phyloP scores from a whole-genome alignment of 2,797 vertebrate genomes.

The Malurus splendens region DNA sequence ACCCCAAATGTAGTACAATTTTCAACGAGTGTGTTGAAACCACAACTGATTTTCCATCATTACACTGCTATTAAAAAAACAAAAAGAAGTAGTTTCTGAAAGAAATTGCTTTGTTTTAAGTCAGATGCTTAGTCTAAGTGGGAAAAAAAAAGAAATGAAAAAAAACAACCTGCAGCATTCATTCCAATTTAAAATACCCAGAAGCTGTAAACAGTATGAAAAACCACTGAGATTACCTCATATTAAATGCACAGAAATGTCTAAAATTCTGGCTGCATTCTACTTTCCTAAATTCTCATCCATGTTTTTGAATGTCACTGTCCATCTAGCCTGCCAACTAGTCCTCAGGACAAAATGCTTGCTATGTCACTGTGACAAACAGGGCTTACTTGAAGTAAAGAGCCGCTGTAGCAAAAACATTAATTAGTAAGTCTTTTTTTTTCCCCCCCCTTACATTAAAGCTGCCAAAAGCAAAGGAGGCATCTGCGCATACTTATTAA shows the following conservation, averaged over 20 bases:
- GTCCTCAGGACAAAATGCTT: constrained; percentile 2
- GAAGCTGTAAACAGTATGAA: background rate
- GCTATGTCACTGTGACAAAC: background rate
- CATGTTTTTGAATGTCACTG: background rate
- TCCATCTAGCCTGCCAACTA: constrained; percentile 21
- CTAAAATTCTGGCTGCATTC: background rate
- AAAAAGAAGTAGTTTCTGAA: background rate
- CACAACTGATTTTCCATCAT: background rate
- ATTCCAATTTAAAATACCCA: background rate
- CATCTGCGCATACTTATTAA: constrained; percentile 16
- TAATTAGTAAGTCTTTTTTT: constrained; percentile 6
- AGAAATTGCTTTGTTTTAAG: background rate
- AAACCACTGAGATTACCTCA: background rate
- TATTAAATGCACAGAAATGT: background rate
- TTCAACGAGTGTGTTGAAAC: background rate
- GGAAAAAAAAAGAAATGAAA: rapidly evolving
- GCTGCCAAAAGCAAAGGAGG: constrained; percentile 21
- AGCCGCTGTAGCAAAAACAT: background rate
- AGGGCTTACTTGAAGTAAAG: background rate
- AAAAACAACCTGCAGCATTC: background rate
- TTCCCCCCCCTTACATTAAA: background rate
- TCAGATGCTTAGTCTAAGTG: background rate
- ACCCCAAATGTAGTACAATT: background rate
- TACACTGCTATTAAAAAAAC: background rate
- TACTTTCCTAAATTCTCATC: background rate